A percentile compares a stretch with the other conserved stretches of the same genome.
Conservation (phyloP, 1,140 invertebrate genomes). For the Phenacoccus solenopsis region DNA sequence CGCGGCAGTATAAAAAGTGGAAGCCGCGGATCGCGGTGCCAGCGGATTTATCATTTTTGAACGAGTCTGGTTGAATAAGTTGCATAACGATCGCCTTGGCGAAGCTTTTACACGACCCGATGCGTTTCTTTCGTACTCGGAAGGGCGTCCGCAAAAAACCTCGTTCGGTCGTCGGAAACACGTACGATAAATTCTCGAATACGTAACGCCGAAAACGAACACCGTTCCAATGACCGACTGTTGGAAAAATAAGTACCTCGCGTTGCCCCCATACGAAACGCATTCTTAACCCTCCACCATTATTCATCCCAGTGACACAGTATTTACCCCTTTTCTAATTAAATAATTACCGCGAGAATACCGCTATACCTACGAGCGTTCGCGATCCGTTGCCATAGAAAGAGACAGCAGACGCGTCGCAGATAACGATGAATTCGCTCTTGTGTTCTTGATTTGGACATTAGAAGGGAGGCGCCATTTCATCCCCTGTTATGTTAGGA, state of each 20-base stretch:
- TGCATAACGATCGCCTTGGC: background rate
- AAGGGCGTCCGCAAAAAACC: background rate
- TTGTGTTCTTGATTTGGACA: conserved; percentile 1
- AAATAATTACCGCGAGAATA: background rate
- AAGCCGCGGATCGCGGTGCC: background rate
- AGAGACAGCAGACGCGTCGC: too few relatives aligned
- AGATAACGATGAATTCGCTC: background rate
- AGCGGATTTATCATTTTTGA: background rate
- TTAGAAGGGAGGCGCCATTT: background rate
- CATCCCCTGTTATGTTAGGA: background rate
- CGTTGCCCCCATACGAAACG: background rate
- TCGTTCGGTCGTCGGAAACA: conserved; percentile 1
- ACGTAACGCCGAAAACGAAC: background rate
- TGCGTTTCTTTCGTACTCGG: too few relatives aligned
- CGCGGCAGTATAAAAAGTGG: background rate
- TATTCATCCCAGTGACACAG: background rate
- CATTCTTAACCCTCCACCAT: background rate
- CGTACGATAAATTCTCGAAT: background rate
- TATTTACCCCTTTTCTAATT: background rate
- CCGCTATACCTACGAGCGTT: background rate
- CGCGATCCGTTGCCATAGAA: too few relatives aligned
- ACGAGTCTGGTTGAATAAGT: background rate
- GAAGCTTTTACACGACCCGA: too few relatives aligned
- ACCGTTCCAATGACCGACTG: background rate
- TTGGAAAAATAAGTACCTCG: too few relatives aligned